Evolutionary conservation across 2,797 vertebrate species (phyloP).

Genomic region (Sebastes paucispinis): DNA sequence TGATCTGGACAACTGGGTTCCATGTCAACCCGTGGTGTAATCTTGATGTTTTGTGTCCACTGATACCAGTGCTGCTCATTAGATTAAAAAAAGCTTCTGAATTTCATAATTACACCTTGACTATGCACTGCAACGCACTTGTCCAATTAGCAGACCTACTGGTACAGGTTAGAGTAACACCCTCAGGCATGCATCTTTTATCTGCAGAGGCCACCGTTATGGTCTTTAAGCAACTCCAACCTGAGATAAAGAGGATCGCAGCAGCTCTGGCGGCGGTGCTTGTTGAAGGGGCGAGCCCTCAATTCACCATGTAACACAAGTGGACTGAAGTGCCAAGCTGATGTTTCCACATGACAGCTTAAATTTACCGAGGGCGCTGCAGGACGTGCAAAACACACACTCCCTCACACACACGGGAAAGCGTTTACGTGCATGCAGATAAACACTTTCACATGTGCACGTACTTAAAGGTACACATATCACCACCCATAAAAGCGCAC

Average conservation of each 20-base stretch:
- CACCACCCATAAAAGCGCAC: neutral
- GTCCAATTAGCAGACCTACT: slow-evolving; percentile 30
- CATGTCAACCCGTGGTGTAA: neutral
- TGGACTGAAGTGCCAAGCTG: slow-evolving; percentile 76
- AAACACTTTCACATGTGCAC: slow-evolving; percentile 4
- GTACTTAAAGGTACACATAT: neutral
- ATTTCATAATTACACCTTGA: slow-evolving; percentile 12
- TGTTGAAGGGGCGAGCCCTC: slow-evolving; percentile 56
- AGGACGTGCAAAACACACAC: slow-evolving; percentile 32
- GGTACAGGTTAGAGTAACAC: neutral
- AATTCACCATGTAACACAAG: slow-evolving; percentile 74
- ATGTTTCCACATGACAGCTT: slow-evolving; percentile 78
- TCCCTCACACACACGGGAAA: neutral
- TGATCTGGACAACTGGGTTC: neutral
- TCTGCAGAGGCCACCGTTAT: slow-evolving; percentile 26
- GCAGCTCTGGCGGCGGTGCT: slow-evolving; percentile 26
- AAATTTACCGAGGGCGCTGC: slow-evolving; percentile 61
- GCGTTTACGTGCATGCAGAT: neutral
- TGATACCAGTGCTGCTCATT: slow-evolving; percentile 9
- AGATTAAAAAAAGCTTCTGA: neutral
- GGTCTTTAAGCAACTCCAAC: slow-evolving; percentile 39
- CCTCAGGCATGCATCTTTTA: slow-evolving; percentile 9
- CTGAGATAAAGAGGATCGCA: slow-evolving; percentile 38
- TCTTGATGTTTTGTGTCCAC: neutral
- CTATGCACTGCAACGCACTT: neutral